These are phyloP conservation scores for Sparus aurata DNA, from an alignment of 2,797 vertebrate genomes.

Conservation along the genomic window DNA sequence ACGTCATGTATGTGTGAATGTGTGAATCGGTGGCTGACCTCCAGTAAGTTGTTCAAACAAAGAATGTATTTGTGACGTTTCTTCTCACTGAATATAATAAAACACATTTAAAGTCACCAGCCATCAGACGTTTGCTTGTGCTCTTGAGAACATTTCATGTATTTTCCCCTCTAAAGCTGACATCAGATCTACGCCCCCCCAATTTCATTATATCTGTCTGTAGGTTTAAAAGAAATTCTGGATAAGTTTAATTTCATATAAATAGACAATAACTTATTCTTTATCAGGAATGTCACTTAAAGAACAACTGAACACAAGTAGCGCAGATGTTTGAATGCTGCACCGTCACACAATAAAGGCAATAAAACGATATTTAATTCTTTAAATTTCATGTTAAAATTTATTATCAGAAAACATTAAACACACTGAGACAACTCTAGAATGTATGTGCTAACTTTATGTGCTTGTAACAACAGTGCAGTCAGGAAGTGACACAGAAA, in stretches of 20 bases:
- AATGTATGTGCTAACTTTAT: not conserved
- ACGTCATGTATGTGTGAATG: no score
- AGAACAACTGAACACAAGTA: not conserved
- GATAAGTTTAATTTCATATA: not conserved
- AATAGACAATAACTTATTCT: not conserved
- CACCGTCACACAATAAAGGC: not conserved
- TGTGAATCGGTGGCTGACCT: no score
- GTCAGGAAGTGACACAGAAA: not conserved
- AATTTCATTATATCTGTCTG: not conserved
- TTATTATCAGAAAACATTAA: conserved; percentile 1
- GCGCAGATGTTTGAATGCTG: not conserved
- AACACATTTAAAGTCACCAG: no score
- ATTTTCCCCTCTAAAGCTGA: no score
- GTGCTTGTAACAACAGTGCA: not conserved
- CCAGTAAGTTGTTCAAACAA: no score
- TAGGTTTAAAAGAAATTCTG: not conserved
- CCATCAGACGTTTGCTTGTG: no score
- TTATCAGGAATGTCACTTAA: not conserved
- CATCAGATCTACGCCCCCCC: no score
- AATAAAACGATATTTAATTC: not conserved
- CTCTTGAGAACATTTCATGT: no score
- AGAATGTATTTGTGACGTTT: no score
- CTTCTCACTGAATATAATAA: no score
- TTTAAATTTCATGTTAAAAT: conserved; percentile 4
- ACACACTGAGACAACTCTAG: not conserved